Evolutionary conservation across 2,113 vertebrate genomes (phyloP), one percentile per base, ranked within the genome.

Genomic region (Hippocampus comes): DNA sequence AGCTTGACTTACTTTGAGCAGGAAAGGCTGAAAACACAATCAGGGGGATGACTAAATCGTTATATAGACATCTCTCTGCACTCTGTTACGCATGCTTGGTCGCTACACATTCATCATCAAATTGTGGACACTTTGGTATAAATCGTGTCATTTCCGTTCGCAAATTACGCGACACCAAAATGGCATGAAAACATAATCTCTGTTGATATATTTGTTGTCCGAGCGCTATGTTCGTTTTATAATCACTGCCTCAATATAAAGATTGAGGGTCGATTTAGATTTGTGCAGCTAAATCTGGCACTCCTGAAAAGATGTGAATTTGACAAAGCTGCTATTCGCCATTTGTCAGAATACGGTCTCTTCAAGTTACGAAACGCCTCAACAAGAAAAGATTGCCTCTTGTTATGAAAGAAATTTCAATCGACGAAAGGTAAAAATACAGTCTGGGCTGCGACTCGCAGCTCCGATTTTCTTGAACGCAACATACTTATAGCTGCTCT

Each of bases 1-100:
- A 73, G 55, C 77, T 70, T 73, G 42, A 51, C 71, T 74, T 38
- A 67, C 30, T 70, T 25, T 30, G 10, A 34, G 51, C 46, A 55
- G 66, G 48, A 61, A 34, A 72, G 55, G n/a, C 34, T 42, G 48
- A 49, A 42, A 14, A 68, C 66, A 68, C 18, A 38, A 53, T n/a
- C 20, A 5, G 65, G 23, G 34, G 34, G 42, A 20, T 20, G 20
- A 65, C n/a, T 18, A 15, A 9, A 59, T 23, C 38, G 48, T 49
- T 70, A 38, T 41, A 63, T 68, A 57, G 64, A 38, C 4, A 63
- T 63, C 43, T 61, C 55, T 66, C 34, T 41, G 8, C 15, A 14
- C 14, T 70, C 25, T 51, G 17, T 14, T 9, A 64, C 63, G 9
- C 55, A 25, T 59, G 66, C 41, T 46, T 70, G 15, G 34, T 61